These are phyloP conservation scores for Anableps anableps DNA, from an alignment of 2,797 vertebrate genomes.

Conservation along the genomic window DNA sequence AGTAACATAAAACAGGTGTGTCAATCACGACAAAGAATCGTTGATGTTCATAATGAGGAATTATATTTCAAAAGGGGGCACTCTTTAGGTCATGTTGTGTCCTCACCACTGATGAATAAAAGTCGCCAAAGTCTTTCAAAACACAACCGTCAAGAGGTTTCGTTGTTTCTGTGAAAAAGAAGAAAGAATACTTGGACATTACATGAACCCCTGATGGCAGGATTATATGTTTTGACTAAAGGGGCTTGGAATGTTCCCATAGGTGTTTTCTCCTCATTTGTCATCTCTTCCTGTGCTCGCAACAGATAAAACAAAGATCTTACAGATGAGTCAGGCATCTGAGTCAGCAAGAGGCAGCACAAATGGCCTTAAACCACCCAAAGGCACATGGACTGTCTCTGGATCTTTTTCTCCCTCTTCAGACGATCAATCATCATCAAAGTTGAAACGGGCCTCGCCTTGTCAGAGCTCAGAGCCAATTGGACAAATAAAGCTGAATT, in stretches of 20 bases:
- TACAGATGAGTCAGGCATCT: constrained; percentile 68
- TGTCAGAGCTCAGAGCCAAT: constrained; percentile 27
- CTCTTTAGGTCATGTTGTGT: neutral
- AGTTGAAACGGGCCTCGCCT: constrained; percentile 29
- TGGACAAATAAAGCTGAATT: constrained; percentile 35
- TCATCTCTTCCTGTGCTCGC: constrained; percentile 41
- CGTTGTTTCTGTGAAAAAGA: neutral
- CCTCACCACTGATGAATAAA: neutral
- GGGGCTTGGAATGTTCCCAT: constrained; percentile 29
- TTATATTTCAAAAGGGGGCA: neutral
- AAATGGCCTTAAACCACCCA: constrained; percentile 43
- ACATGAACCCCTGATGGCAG: neutral
- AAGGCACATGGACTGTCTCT: constrained; percentile 45
- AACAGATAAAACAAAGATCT: constrained; percentile 32
- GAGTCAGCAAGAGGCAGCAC: constrained; percentile 69
- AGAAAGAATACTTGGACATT: neutral
- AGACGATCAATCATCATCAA: constrained; percentile 49
- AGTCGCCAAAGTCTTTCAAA: neutral
- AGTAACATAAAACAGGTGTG: neutral
- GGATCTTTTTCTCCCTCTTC: constrained; percentile 10
- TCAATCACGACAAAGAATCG: neutral
- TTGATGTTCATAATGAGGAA: neutral
- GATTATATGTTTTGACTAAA: constrained; percentile 13
- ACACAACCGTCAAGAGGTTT: neutral
- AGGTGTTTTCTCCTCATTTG: constrained; percentile 55